phyloP scores from a whole-genome alignment of 2,888 invertebrate species.

The Agrochola lychnidis region DNA sequence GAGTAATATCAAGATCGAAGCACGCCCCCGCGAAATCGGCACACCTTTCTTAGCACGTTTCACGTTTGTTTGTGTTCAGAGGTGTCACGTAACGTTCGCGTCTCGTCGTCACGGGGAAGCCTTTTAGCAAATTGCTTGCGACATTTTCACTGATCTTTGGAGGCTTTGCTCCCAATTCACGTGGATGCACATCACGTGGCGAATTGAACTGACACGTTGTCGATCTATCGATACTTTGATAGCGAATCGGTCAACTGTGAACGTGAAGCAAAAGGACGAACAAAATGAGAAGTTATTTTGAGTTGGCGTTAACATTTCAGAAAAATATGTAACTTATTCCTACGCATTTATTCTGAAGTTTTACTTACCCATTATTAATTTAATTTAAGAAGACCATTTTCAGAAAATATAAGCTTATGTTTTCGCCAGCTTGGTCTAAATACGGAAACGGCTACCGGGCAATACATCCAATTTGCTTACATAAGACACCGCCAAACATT shows the following conservation, averaged over 20 bases:
- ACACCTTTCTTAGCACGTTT: constrained; percentile 73
- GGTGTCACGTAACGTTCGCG: constrained; percentile 77
- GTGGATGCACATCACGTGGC: constrained; percentile 63
- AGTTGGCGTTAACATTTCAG: constrained; percentile 1
- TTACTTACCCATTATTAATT: constrained; percentile 5
- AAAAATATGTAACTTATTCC: neutral
- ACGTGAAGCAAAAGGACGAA: constrained; percentile 12
- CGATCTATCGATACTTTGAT: constrained; percentile 55
- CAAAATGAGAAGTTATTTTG: constrained; percentile 16
- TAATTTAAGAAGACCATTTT: constrained; percentile 1
- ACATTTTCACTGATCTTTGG: constrained; percentile 72
- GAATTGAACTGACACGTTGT: constrained; percentile 64
- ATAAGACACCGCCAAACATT: constrained; percentile 43
- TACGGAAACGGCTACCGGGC: constrained; percentile 21
- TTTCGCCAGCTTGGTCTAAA: constrained; percentile 22
- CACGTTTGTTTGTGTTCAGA: constrained; percentile 68
- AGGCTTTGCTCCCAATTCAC: constrained; percentile 56
- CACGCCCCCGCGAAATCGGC: constrained; percentile 66
- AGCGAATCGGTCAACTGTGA: constrained; percentile 39
- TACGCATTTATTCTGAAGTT: neutral
- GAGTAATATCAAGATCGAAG: constrained; percentile 45
- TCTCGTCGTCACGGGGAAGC: constrained; percentile 74
- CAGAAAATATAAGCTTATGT: constrained; percentile 14
- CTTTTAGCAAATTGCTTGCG: constrained; percentile 83
- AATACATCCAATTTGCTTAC: constrained; percentile 57